Conservation (phyloP, 2,113 vertebrate species). For the Ailuropoda melanoleuca region DNA sequence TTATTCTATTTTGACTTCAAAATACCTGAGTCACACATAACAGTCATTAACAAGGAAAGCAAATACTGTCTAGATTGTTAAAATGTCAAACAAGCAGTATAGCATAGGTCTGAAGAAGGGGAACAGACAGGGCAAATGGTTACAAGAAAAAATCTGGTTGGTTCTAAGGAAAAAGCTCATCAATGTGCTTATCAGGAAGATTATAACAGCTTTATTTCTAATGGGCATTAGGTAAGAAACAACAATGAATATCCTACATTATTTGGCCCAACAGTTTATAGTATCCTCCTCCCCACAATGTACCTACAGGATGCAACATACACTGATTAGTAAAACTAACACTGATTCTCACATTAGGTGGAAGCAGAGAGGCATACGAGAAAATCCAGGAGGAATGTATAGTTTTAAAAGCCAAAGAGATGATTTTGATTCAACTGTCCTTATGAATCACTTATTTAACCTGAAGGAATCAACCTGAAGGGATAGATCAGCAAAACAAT, state of each 20-base stretch:
- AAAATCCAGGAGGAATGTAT: neutral
- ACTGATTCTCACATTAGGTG: neutral
- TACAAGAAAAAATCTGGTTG: neutral
- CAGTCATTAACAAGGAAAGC: slow-evolving; percentile 13
- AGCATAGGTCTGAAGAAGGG: neutral
- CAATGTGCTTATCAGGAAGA: neutral
- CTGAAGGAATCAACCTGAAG: neutral
- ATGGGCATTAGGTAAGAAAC: neutral
- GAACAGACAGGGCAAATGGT: neutral
- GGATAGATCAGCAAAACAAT: neutral
- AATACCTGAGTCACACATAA: slow-evolving; percentile 6
- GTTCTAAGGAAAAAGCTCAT: neutral
- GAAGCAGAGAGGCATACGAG: neutral
- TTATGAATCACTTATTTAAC: slow-evolving; percentile 30
- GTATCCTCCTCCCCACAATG: neutral
- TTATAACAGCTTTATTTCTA: neutral
- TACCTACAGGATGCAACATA: neutral
- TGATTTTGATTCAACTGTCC: neutral
- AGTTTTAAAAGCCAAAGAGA: slow-evolving; percentile 13
- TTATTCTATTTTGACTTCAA: slow-evolving; percentile 14
- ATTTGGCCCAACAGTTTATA: neutral
- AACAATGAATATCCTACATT: neutral
- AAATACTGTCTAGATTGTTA: neutral
- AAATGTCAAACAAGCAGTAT: neutral
- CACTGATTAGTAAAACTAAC: neutral